Evolutionary conservation across 2,888 invertebrate species (phyloP).

Genomic region (Anagyrus pseudococci): DNA sequence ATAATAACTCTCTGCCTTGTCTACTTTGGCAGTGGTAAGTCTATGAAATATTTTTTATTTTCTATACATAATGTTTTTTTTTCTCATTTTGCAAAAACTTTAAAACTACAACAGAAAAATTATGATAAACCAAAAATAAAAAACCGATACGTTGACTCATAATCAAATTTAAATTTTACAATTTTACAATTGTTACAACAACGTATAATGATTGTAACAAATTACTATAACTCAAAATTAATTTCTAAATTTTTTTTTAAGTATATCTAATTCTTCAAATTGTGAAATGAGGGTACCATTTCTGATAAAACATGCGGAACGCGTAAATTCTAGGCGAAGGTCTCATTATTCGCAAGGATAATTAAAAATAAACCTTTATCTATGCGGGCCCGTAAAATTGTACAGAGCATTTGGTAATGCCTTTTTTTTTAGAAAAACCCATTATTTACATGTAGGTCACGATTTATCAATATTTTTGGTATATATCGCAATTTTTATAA

Average conservation of each 20-base stretch:
- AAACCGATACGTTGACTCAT: background rate
- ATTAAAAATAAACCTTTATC: too few species aligned
- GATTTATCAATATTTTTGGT: background rate
- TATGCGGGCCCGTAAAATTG: too few species aligned
- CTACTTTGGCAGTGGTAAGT: conserved; percentile 16
- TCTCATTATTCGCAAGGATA: too few species aligned
- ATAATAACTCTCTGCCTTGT: background rate
- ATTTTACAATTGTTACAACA: background rate
- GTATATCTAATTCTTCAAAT: background rate
- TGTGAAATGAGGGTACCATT: too few species aligned
- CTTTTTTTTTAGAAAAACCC: too few species aligned
- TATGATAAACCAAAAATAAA: background rate
- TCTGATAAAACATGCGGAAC: too few species aligned
- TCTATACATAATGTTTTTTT: background rate
- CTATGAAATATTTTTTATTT: background rate
- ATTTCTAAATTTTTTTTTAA: background rate
- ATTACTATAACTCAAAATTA: background rate
- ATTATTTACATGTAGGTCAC: too few species aligned
- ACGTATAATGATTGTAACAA: background rate
- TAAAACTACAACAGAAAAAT: background rate
- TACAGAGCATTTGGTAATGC: too few species aligned
- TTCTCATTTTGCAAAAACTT: background rate
- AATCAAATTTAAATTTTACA: background rate
- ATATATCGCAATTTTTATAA: background rate
- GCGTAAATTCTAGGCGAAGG: too few species aligned